Evolutionary conservation across 2,113 vertebrate species (phyloP).

Genomic region (Parus major): DNA sequence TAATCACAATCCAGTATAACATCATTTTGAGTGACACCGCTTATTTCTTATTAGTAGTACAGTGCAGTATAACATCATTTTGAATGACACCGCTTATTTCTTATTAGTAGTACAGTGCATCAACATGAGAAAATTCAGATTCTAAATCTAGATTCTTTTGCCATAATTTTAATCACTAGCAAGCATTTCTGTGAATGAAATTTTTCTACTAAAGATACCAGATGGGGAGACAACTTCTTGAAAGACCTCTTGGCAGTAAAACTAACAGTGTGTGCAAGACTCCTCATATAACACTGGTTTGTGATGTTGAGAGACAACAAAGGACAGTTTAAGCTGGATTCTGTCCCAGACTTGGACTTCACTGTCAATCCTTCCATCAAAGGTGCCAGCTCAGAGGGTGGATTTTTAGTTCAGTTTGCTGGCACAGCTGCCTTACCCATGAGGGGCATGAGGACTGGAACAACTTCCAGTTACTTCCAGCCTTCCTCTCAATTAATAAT

Average conservation of each 20-base stretch:
- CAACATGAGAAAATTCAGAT: background rate
- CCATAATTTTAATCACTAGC: background rate
- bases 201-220: background rate
- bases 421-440: background rate
- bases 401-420: background rate
- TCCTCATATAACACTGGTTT: background rate
- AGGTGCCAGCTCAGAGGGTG: background rate
- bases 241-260: constrained; percentile 31
- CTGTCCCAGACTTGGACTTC: background rate
- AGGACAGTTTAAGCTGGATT: background rate
- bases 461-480: background rate
- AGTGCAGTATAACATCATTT: background rate
- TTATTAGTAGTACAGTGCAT: background rate
- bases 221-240: background rate
- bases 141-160: background rate
- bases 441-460: background rate
- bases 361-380: background rate
- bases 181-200: background rate
- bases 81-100: background rate
- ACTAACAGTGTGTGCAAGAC: background rate
- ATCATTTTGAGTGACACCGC: background rate
- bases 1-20: background rate
- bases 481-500: background rate
- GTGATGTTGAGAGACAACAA: constrained; percentile 7
- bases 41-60: background rate